phyloP scores from a whole-genome alignment of 2,888 invertebrate species.

The Andrena minutula region DNA sequence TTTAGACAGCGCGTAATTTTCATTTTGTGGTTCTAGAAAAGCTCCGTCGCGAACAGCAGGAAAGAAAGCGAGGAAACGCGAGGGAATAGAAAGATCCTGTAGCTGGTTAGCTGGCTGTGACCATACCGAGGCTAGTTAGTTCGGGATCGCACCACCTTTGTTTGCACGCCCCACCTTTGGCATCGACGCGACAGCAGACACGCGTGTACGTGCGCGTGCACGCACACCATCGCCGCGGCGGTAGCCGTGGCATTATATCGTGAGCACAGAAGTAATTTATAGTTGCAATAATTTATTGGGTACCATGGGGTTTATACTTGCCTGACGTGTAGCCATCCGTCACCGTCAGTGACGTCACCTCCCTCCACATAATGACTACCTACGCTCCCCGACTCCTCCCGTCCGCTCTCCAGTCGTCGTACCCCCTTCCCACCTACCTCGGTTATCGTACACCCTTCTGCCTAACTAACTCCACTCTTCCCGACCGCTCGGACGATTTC shows the following conservation, averaged over 20 bases:
- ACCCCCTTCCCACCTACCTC: conserved; percentile 52
- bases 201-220: conserved; percentile 47
- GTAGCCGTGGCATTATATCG: conserved; percentile 84
- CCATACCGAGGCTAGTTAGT: conserved; percentile 78
- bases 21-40: not conserved
- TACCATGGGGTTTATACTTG: conserved; percentile 85
- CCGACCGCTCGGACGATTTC: conserved; percentile 41
- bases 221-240: conserved; percentile 75
- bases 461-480: conserved; percentile 59
- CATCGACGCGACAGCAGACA: conserved; percentile 63
- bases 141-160: conserved; percentile 76
- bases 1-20: too few species aligned
- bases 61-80: conserved; percentile 41
- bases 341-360: conserved; percentile 85
- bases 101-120: conserved; percentile 36
- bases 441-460: conserved; percentile 60
- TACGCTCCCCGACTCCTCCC: conserved; percentile 74
- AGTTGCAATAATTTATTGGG: conserved; percentile 85
- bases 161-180: conserved; percentile 75
- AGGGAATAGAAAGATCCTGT: not conserved
- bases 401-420: conserved; percentile 63
- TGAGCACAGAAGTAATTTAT: conserved; percentile 85
- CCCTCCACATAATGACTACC: conserved; percentile 85
- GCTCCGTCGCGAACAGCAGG: not conserved
- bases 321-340: conserved; percentile 85